Evolutionary conservation across 2,797 vertebrate genomes (phyloP), one percentile per base, ranked within the genome.

Genomic region (Esox lucius): DNA sequence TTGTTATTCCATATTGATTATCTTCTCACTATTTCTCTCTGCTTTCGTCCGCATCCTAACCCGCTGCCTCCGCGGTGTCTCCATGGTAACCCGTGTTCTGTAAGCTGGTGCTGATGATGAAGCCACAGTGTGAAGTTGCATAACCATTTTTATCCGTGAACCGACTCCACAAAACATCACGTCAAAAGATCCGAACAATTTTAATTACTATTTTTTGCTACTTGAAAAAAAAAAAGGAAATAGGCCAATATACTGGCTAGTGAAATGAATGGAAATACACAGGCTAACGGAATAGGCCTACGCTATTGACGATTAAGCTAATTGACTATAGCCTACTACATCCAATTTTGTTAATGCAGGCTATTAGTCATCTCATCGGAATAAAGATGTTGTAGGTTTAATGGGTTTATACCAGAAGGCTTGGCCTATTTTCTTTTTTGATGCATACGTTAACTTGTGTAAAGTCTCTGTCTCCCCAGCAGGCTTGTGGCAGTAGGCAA

Each of bases 61-160:
- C 59, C 4, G 39, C 39, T 22, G 61, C 59, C 35, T 73, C 39
- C 1, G 16, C 39, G 22, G 61, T 59, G 39, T 73, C 59, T 48
- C 71, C 71, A 73, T 73, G 71, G 71, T 17, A 64, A 73, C 71
- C 71, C 26, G 19, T 46, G 39, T 28, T 42, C n/a, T 7, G 42
- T 53, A 64, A 42, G 19, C 59, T 16, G 71, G 24, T 48, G 59
- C 68, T 17, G 46, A 51, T 51, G 35, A 67, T 39, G 17, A 31
- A 39, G 31, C 31, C 28, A 4, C 24, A 26, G 31, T 28, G 68
- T 49, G 26, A 49, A 70, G n/a, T 65, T 73, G 35, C 71, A 65
- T 46, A 64, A 72, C 12, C 70, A 22, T 35, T 61, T 59, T 42
- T 39, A n/a, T 24, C 9, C 56, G 8, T 13, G 24, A 61, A 24